Conservation (phyloP, 2,797 vertebrate species). For the Channa striata region DNA sequence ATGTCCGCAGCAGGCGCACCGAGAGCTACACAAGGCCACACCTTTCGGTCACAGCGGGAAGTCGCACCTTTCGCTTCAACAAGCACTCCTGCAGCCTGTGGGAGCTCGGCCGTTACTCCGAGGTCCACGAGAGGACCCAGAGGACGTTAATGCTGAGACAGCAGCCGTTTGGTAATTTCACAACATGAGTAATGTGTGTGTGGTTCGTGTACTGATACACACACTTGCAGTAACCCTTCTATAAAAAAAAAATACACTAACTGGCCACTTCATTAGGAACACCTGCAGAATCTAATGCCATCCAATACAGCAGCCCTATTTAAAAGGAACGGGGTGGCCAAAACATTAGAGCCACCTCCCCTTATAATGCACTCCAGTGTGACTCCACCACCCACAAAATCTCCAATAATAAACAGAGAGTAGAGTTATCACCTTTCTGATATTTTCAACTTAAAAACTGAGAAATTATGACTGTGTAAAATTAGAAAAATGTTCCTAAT, state of each 20-base stretch:
- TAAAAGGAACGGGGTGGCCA: too few relatives aligned
- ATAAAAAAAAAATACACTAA: neutral
- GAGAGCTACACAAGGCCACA: slow-evolving; percentile 37
- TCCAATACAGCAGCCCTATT: too few relatives aligned
- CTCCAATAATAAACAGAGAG: too few relatives aligned
- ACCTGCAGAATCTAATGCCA: too few relatives aligned
- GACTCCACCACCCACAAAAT: too few relatives aligned
- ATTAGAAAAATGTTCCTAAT: too few relatives aligned
- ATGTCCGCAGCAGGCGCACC: slow-evolving; percentile 22
- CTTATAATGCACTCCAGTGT: too few relatives aligned
- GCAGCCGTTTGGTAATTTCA: slow-evolving; percentile 15
- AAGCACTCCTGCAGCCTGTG: slow-evolving; percentile 10
- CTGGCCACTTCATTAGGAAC: too few relatives aligned
- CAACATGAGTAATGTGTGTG: slow-evolving; percentile 3
- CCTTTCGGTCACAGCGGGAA: slow-evolving; percentile 45
- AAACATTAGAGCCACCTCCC: too few relatives aligned
- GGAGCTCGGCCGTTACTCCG: slow-evolving; percentile 11
- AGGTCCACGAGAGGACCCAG: neutral
- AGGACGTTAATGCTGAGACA: slow-evolving; percentile 18
- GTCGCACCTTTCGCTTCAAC: slow-evolving; percentile 26
- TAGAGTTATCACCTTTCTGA: too few relatives aligned
- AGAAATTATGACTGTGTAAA: too few relatives aligned
- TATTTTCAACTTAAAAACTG: too few relatives aligned
- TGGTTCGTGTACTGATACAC: slow-evolving; percentile 1
- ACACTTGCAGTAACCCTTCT: neutral